Conservation (phyloP, 2,113 vertebrate species). For the Macaca fascicularis region T2T-MFA8v1.1 NC_088376.1:35884501-35885000, state of each 20-base stretch:
- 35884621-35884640: conserved; percentile 36
- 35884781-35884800: background rate
- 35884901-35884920: background rate
- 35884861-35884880: conserved; percentile 6
- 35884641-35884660: background rate
- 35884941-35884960: background rate
- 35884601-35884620: background rate
- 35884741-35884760: background rate
- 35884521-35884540: background rate
- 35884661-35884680: conserved; percentile 44
- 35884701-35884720: conserved; percentile 27
- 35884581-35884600: background rate
- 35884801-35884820: background rate
- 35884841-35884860: background rate
- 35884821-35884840: background rate
- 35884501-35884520: background rate
- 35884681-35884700: background rate
- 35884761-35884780: background rate
- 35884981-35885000: background rate
- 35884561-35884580: background rate
- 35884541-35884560: background rate
- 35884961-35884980: background rate
- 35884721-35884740: background rate
- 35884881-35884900: background rate
- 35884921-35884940: background rate